Evolutionary conservation across 35 echinoderm and acorn worm genomes (phyloP).

Genomic region (Stichopus chloronotus): DNA sequence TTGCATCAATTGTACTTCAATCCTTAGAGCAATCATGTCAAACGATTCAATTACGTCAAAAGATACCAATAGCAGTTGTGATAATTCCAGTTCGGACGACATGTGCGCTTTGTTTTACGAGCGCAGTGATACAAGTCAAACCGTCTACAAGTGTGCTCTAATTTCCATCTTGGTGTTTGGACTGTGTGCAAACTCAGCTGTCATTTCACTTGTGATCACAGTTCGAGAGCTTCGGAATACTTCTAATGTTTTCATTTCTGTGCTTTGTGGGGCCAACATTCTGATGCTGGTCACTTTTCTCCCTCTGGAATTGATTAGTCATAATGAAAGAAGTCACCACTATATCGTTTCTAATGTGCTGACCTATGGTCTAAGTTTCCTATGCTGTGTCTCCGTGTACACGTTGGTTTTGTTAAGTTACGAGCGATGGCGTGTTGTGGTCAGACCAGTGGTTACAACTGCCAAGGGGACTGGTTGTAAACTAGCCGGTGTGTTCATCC

Average conservation of each 20-base stretch:
- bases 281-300: not conserved
- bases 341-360: not conserved
- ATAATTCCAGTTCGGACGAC: too few relatives aligned
- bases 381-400: not conserved
- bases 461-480: not conserved
- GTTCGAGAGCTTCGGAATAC: not conserved
- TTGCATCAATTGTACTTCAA: too few relatives aligned
- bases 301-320: not conserved
- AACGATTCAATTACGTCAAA: too few relatives aligned
- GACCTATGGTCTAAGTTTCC: not conserved
- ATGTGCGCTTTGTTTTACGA: not conserved
- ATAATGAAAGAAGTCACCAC: too few relatives aligned
- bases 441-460: not conserved
- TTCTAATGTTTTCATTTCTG: not conserved
- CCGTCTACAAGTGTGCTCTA: not conserved
- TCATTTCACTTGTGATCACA: not conserved
- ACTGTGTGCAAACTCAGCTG: not conserved
- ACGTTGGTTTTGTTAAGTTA: slow-evolving; percentile 25
- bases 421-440: slow-evolving; percentile 28
- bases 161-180: not conserved
- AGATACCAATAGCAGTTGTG: too few relatives aligned
- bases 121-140: not conserved
- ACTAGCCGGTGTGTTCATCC: not conserved
- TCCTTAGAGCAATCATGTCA: too few relatives aligned
- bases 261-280: slow-evolving; percentile 3